phyloP scores from a whole-genome alignment of 2,888 invertebrate genomes.

The Ophioninae sp. region DNA sequence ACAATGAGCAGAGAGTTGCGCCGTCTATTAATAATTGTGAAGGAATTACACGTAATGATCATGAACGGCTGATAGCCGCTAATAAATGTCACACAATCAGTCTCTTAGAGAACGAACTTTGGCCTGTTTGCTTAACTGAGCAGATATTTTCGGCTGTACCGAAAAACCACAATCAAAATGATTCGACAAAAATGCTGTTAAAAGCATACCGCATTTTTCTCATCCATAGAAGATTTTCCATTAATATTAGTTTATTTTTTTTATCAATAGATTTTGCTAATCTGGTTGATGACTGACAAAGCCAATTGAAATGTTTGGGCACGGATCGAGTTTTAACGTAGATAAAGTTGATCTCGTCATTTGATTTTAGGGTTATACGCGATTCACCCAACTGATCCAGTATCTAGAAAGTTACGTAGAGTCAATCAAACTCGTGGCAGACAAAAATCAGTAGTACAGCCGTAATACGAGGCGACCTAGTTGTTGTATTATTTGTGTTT shows the following conservation, averaged over 20 bases:
- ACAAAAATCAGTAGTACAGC: conserved; percentile 41
- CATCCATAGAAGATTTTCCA: too few species aligned
- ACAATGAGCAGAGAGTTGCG: conserved; percentile 59
- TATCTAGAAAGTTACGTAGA: conserved; percentile 34
- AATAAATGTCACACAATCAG: conserved; percentile 20
- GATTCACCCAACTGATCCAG: conserved; percentile 19
- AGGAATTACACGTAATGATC: conserved; percentile 60
- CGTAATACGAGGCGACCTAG: conserved; percentile 43
- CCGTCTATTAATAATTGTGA: conserved; percentile 61
- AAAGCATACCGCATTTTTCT: too few species aligned
- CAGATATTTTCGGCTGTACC: not conserved
- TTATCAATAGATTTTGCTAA: too few species aligned
- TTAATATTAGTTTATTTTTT: too few species aligned
- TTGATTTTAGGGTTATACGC: conserved; percentile 4
- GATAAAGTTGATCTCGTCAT: too few species aligned
- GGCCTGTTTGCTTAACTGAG: too few species aligned
- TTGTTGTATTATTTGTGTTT: conserved; percentile 22
- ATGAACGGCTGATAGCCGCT: conserved; percentile 22
- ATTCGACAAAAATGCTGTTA: too few species aligned
- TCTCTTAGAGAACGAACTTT: conserved; percentile 12
- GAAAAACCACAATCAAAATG: not conserved
- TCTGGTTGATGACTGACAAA: too few species aligned
- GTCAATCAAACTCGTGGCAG: conserved; percentile 2
- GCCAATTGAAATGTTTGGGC: too few species aligned
- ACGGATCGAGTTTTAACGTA: too few species aligned